Base-by-base conservation (phyloP, 2,113 vertebrate genomes). In the Halcyon malimbica region DNA sequence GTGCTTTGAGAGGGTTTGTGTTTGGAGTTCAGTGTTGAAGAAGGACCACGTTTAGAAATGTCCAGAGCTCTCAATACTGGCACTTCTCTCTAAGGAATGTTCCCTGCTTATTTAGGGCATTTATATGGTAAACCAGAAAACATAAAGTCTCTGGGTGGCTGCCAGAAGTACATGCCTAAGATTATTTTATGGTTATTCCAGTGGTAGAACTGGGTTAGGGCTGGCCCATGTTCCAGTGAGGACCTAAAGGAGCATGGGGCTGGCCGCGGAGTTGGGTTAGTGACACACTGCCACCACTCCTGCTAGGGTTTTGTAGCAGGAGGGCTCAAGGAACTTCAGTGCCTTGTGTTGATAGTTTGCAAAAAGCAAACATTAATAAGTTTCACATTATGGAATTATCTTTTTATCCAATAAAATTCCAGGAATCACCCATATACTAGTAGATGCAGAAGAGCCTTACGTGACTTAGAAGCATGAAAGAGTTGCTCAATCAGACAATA, bases 221-320 rank as follows among this genome's bases (percentile, higher is more conserved):
- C 39, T 68, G 70, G 31, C 6, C 17, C 0, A 0, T 10, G 16
- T n/a, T 26, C 41, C 1, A 0, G 25, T 10, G 31, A 16, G 54
- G 56, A 37, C 33, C 16, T 1, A 2, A 10, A 13, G 53, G 54
- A 78, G 31, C 28, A 11, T 0, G 5, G 25, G 10, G 17, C 39
- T 6, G 31, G 35, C 37, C 10, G 19, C 17, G 2, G 11, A 4
- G 6, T 29, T 1, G 5, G 25, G 10, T 9, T 59, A 51, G 12
- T 9, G 53, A 62, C 13, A 5, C 0, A 4, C 19, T 65, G 14
- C 70, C 13, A 4, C 25, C 1, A 1, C 28, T 56, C 24, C 53
- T 1, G 2, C 1, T 5, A 5, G 26, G 20, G 37, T 10, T 68
- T 57, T 48, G 48, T 21, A 35, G 56, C 39, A 16, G 16, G 44